Conservation (phyloP, 2,888 invertebrate genomes). For the Electrophaes corylata region DNA sequence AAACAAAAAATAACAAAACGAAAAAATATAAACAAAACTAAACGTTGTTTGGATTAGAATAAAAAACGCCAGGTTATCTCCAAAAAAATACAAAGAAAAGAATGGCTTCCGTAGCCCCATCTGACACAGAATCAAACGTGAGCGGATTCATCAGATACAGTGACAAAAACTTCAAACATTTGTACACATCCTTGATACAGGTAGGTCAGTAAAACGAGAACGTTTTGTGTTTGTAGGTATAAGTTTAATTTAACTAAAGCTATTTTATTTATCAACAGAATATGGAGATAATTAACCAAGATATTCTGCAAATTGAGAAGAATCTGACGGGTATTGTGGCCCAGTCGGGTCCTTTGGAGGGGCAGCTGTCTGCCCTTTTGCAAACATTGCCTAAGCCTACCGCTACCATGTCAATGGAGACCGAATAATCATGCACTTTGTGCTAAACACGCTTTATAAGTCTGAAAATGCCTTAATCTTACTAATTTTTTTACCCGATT, state of each 20-base stretch:
- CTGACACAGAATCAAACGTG: conserved; percentile 77
- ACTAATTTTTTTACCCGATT: background rate
- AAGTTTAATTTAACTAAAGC: background rate
- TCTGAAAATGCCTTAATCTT: conserved; percentile 9
- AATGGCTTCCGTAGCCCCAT: conserved; percentile 68
- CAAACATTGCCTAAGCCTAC: conserved; percentile 66
- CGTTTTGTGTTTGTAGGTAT: background rate
- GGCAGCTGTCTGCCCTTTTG: conserved; percentile 62
- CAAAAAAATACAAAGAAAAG: conserved; percentile 4
- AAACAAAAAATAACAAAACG: too few relatives aligned
- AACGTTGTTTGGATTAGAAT: background rate
- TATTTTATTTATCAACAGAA: conserved; percentile 55
- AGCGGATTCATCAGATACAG: conserved; percentile 74
- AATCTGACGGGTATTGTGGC: conserved; percentile 64
- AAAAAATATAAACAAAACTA: background rate
- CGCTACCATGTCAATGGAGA: conserved; percentile 62
- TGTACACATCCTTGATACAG: conserved; percentile 69
- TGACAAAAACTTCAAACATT: conserved; percentile 64
- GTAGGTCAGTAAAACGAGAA: conserved; percentile 43
- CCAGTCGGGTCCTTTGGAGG: conserved; percentile 68
- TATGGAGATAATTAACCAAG: conserved; percentile 74
- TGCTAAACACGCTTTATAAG: background rate
- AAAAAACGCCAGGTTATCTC: background rate
- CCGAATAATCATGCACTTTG: conserved; percentile 47
- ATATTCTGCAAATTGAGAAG: conserved; percentile 68